Conservation (phyloP, 2,888 invertebrate species). For the Rhagonycha lutea region DNA sequence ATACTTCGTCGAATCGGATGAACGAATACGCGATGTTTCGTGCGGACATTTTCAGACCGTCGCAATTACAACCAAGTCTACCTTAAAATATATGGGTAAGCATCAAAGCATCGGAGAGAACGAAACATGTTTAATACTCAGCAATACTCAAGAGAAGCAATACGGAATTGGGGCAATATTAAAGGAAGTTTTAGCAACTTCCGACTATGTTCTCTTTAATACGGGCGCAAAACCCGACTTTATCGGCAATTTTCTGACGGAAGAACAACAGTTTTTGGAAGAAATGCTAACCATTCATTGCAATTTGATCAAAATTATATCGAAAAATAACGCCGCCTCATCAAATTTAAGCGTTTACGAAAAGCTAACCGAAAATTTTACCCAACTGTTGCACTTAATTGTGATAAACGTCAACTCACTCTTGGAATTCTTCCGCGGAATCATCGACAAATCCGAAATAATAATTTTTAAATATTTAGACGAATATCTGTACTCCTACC, state of each 20-base stretch:
- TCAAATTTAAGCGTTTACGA: conserved; percentile 66
- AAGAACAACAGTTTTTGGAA: conserved; percentile 73
- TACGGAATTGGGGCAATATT: conserved; percentile 1
- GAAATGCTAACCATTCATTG: conserved; percentile 68
- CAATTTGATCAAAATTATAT: conserved; percentile 66
- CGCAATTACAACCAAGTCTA: conserved; percentile 69
- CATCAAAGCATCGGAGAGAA: neutral
- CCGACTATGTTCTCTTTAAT: conserved; percentile 43
- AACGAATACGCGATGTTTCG: conserved; percentile 52
- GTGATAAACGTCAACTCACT: conserved; percentile 70
- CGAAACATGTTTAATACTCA: neutral
- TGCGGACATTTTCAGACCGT: conserved; percentile 66
- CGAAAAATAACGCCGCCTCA: conserved; percentile 63
- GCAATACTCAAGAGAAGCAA: neutral
- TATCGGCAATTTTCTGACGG: conserved; percentile 54
- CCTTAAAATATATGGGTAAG: conserved; percentile 69
- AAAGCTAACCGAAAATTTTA: conserved; percentile 68
- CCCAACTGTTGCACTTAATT: conserved; percentile 70
- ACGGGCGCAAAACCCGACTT: conserved; percentile 33
- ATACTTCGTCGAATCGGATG: conserved; percentile 47
- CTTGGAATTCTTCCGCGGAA: conserved; percentile 70
- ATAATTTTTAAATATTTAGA: conserved; percentile 71
- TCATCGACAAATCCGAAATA: conserved; percentile 69
- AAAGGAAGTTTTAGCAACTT: conserved; percentile 38
- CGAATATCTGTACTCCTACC: conserved; percentile 73